These are phyloP conservation scores for Neoniphon sammara DNA, from an alignment of 2,797 vertebrate species.

Conservation along the genomic window DNA sequence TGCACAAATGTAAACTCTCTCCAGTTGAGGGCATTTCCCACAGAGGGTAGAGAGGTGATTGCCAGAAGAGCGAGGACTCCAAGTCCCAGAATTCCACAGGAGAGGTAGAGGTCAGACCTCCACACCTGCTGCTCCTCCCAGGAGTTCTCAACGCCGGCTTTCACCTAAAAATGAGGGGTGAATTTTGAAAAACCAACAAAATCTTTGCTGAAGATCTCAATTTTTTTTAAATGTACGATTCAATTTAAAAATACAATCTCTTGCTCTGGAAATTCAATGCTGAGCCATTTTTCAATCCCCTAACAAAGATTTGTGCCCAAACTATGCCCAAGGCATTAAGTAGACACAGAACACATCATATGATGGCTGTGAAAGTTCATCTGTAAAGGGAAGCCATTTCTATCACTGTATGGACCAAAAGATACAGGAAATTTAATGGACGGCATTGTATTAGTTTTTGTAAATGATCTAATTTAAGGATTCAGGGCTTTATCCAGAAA, in stretches of 20 bases:
- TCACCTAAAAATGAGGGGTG: constrained; percentile 73
- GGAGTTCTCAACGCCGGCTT: constrained; percentile 79
- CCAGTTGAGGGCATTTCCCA: constrained; percentile 90
- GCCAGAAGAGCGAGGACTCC: constrained; percentile 88
- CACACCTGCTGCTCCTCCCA: constrained; percentile 89
- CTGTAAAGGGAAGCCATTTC: background rate
- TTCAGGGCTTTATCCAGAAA: too few relatives aligned
- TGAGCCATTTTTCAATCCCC: background rate
- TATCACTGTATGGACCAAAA: too few relatives aligned
- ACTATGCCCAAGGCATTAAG: background rate
- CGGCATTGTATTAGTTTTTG: too few relatives aligned
- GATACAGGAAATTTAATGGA: too few relatives aligned
- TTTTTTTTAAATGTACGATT: too few relatives aligned
- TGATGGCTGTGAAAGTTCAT: background rate
- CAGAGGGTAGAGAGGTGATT: constrained; percentile 90
- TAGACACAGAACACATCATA: background rate
- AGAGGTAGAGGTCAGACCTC: constrained; percentile 92
- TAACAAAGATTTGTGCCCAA: background rate
- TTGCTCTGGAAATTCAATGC: background rate
- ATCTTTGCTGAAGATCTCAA: background rate
- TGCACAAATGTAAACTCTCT: constrained; percentile 93
- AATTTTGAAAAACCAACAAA: constrained; percentile 11
- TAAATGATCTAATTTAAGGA: too few relatives aligned
- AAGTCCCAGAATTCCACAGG: constrained; percentile 89
- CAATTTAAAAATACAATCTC: too few relatives aligned